A percentile compares a stretch with the other conserved stretches of the same genome.
Conservation (phyloP, 2,797 vertebrate species). For the Pangasius krempfi region DNA sequence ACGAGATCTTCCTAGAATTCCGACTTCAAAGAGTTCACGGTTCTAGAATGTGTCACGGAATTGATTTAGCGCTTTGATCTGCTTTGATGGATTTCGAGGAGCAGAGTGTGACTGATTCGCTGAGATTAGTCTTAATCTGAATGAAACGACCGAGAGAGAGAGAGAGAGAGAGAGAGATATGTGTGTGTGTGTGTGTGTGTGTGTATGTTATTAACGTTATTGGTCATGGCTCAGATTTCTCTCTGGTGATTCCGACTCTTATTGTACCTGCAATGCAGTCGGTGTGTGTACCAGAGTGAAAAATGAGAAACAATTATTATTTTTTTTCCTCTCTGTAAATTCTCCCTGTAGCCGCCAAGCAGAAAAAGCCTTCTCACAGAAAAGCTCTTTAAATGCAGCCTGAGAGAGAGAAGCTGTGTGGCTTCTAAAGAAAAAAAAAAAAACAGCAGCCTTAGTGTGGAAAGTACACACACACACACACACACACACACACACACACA, state of each 20-base stretch:
- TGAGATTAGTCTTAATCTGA: constrained; percentile 19
- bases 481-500: background rate
- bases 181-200: background rate
- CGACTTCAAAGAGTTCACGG: background rate
- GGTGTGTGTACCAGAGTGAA: background rate
- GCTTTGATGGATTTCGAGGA: background rate
- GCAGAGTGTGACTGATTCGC: constrained; percentile 23
- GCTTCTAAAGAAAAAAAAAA: background rate
- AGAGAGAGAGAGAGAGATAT: background rate
- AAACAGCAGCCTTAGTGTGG: background rate
- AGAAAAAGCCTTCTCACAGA: background rate
- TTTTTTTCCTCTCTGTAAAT: background rate
- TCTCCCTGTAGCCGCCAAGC: background rate
- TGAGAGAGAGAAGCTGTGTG: background rate
- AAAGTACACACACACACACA: background rate
- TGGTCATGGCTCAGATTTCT: constrained; percentile 28
- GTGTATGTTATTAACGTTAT: constrained; percentile 2
- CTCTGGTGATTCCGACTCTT: background rate
- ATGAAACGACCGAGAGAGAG: background rate
- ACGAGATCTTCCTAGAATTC: background rate
- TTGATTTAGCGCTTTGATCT: background rate
- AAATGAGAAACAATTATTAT: background rate
- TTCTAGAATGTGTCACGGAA: background rate
- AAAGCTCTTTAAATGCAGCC: constrained; percentile 4
- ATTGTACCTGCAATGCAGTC: constrained; percentile 28